phyloP scores from a whole-genome alignment of 1,140 invertebrate species.

The Drosophila pseudoananassae region DNA sequence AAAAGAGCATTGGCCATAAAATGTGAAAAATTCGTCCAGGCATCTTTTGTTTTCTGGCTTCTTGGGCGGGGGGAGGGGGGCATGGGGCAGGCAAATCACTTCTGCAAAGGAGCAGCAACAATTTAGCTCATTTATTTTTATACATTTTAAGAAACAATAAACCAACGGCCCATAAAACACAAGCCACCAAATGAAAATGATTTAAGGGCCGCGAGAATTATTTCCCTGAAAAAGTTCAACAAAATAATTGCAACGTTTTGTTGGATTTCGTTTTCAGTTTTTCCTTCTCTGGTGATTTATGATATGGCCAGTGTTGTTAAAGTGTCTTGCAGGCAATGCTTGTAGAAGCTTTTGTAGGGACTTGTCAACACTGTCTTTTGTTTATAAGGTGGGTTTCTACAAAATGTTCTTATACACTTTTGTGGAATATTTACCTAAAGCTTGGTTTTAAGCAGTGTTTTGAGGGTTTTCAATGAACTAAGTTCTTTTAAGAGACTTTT shows the following conservation, averaged over 20 bases:
- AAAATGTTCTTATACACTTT: no score
- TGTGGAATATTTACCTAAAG: no score
- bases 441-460: no score
- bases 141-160: slow-evolving; percentile 82
- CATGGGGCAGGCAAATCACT: slow-evolving; percentile 62
- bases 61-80: slow-evolving; percentile 10
- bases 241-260: slow-evolving; percentile 56
- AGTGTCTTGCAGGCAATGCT: neutral
- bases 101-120: slow-evolving; percentile 44
- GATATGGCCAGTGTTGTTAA: slow-evolving; percentile 5
- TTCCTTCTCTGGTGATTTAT: slow-evolving; percentile 20
- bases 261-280: slow-evolving; percentile 12
- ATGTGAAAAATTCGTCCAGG: slow-evolving; percentile 46
- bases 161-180: slow-evolving; percentile 80
- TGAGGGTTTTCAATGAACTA: no score
- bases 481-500: no score
- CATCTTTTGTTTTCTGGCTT: slow-evolving; percentile 44
- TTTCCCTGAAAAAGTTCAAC: slow-evolving; percentile 44
- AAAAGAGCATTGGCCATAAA: slow-evolving; percentile 52
- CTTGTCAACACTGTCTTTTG: neutral
- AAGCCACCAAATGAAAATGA: slow-evolving; percentile 81
- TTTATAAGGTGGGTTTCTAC: no score
- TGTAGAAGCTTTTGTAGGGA: neutral
- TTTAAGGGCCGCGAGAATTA: slow-evolving; percentile 60
- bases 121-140: slow-evolving; percentile 77